These are phyloP conservation scores for Cepaea hortensis DNA, from an alignment of 2,888 invertebrate species.

Conservation along the genomic window DNA sequence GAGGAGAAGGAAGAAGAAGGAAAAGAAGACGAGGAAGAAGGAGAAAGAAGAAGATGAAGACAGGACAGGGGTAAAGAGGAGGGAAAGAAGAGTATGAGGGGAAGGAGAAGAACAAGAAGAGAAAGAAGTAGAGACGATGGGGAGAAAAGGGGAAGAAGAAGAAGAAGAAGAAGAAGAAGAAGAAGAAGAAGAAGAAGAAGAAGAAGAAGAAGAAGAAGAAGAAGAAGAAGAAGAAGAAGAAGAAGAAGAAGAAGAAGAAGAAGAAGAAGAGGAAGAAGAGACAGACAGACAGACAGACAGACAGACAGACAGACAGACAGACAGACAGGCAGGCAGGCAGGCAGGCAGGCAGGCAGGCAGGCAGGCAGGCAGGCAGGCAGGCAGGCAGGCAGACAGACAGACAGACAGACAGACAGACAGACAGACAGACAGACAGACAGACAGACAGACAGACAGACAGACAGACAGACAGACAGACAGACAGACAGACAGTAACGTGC, in stretches of 20 bases:
- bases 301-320: neutral
- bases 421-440: neutral
- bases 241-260: constrained; percentile 8
- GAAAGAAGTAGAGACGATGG: neutral
- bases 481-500: too few relatives aligned
- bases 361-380: too few relatives aligned
- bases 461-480: too few relatives aligned
- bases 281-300: neutral
- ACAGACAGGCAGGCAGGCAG: neutral
- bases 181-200: constrained; percentile 3
- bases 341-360: too few relatives aligned
- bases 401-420: neutral
- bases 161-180: neutral
- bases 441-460: too few relatives aligned
- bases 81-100: neutral
- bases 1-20: too few relatives aligned
- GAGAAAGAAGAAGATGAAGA: neutral
- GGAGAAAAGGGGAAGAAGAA: neutral
- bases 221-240: constrained; percentile 20
- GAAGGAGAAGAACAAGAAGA: neutral
- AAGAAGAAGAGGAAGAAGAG: constrained; percentile 1
- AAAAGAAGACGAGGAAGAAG: neutral
- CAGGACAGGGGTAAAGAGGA: neutral
- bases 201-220: constrained; percentile 32
- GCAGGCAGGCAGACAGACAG: too few relatives aligned